phyloP scores from a whole-genome alignment of 2,888 invertebrate genomes.

The Drosophila aldrichi region DNA sequence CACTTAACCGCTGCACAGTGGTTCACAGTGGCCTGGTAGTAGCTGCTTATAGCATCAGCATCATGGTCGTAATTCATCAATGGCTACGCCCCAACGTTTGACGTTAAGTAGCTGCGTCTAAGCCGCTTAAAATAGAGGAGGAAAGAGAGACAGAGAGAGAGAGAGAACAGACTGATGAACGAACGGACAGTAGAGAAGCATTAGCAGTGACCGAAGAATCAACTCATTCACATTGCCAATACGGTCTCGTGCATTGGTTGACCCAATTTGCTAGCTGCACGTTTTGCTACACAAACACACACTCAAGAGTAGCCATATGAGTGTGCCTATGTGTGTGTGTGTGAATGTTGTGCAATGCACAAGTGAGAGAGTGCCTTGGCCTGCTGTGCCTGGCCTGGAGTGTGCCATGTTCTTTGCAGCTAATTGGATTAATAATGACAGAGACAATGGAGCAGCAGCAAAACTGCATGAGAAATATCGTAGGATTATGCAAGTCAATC shows the following conservation, averaged over 20 bases:
- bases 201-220: slow-evolving; percentile 9
- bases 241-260: slow-evolving; percentile 57
- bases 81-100: slow-evolving; percentile 37
- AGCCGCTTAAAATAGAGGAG: slow-evolving; percentile 56
- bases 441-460: slow-evolving; percentile 65
- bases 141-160: slow-evolving; percentile 13
- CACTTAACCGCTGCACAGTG: slow-evolving; percentile 46
- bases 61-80: slow-evolving; percentile 34
- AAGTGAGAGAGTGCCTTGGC: slow-evolving; percentile 24
- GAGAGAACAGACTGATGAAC: slow-evolving; percentile 16
- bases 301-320: slow-evolving; percentile 2
- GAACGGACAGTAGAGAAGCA: slow-evolving; percentile 4
- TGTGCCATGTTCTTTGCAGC: slow-evolving; percentile 63
- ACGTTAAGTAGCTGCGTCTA: slow-evolving; percentile 56
- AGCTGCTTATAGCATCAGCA: slow-evolving; percentile 37
- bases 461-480: slow-evolving; percentile 36
- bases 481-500: slow-evolving; percentile 67
- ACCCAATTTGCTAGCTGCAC: slow-evolving; percentile 51
- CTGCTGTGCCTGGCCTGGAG: slow-evolving; percentile 33
- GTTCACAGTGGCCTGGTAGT: slow-evolving; percentile 22
- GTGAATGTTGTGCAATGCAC: slow-evolving; percentile 43
- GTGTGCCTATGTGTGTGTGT: not conserved
- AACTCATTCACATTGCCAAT: slow-evolving; percentile 11
- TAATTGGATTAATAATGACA: slow-evolving; percentile 78
- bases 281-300: slow-evolving; percentile 24